These are phyloP conservation scores for Malacosoma neustria DNA, from an alignment of 2,888 invertebrate genomes.

Conservation along the genomic window DNA sequence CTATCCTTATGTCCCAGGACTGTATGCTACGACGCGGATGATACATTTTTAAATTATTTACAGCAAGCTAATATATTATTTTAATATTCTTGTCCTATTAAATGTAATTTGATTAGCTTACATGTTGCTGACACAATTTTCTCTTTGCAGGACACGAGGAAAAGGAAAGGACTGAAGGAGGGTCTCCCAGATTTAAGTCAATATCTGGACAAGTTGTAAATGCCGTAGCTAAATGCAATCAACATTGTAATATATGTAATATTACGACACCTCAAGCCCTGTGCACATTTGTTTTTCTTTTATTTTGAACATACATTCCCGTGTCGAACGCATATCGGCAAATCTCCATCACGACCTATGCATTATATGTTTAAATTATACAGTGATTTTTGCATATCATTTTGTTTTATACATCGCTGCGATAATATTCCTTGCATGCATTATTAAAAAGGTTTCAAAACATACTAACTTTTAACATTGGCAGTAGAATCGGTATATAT, in stretches of 20 bases:
- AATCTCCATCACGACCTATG: background rate
- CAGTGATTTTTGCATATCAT: background rate
- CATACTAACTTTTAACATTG: too few relatives aligned
- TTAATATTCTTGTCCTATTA: too few relatives aligned
- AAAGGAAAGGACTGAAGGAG: slow-evolving; percentile 99
- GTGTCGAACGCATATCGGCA: background rate
- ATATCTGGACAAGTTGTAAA: slow-evolving; percentile 99
- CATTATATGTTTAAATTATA: background rate
- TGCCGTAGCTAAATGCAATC: slow-evolving; percentile 59
- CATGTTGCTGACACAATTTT: slow-evolving; percentile 1
- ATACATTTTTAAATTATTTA: slow-evolving; percentile 41
- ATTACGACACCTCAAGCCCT: slow-evolving; percentile 41
- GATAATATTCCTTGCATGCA: too few relatives aligned
- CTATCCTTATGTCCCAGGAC: slow-evolving; percentile 86
- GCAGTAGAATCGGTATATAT: too few relatives aligned
- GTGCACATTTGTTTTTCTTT: slow-evolving; percentile 41
- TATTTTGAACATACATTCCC: background rate
- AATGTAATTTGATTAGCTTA: too few relatives aligned
- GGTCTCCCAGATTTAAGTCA: slow-evolving; percentile 95
- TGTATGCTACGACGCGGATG: slow-evolving; percentile 75
- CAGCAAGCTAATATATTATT: background rate
- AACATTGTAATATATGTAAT: slow-evolving; percentile 63
- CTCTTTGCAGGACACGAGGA: slow-evolving; percentile 88
- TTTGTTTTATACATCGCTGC: too few relatives aligned
- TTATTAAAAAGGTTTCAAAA: too few relatives aligned